Base-by-base conservation (phyloP, 1,140 invertebrate genomes). In the Rhynchophorus ferrugineus region DNA sequence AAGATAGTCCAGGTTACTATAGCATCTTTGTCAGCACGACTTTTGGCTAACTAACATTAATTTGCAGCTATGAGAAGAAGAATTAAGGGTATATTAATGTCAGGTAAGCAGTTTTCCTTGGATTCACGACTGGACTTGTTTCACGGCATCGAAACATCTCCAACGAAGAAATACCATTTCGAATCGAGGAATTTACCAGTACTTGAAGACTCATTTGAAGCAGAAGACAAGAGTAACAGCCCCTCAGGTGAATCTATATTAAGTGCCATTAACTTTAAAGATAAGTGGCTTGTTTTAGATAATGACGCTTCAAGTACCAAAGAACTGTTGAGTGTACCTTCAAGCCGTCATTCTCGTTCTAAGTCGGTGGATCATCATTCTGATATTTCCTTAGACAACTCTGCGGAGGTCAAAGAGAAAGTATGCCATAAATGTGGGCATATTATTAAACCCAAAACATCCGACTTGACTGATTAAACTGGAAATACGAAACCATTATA, bases 71-170 rank as follows among this genome's bases (percentile, higher is more conserved):
- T 91, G 79, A 75, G 89, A 18, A 76, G 90, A 33, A 78, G 90
- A 11, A 87, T 93, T 54, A 78, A 83, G 19, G 89, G 89, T 7
- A 91, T 93, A 63, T 73, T 92, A 36, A 88, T 90, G 80, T 82
- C 85, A 2, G 88, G 89, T n/a, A 87, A 87, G 62, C 84, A 91
- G 69, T 91, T 89, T 70, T 93, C 89, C 1, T 74, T 95, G 29
- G 90, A 95, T 73, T 93, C 89, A 0, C 81, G 87, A 61, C 87
- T 93, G 80, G 89, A 94, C 70, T 77, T 95, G 51, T 87, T 90
- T n/a, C 84, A 86, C 62, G 84, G 80, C 45, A 67, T 76, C 50
- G 73, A 76, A 54, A 67, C 67, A 63, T 46, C 61, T 36, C 56
- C 49, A 14, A 58, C 58, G 16, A 48, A 54, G 20, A 56, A 57